These are phyloP conservation scores for Deilephila elpenor DNA, from an alignment of 2,888 invertebrate genomes.

Conservation along the genomic window DNA sequence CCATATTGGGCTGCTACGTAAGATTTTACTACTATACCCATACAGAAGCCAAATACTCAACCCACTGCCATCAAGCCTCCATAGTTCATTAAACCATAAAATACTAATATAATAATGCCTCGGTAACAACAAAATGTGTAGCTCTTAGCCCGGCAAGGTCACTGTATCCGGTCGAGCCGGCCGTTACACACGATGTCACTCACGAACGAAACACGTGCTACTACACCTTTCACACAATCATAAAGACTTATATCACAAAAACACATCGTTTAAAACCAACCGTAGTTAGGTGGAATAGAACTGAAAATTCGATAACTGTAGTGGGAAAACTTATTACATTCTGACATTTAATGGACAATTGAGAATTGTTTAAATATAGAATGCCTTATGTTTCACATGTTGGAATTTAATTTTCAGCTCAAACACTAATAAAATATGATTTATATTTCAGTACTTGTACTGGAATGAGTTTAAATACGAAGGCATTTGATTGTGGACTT, in stretches of 20 bases:
- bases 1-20: too few species aligned
- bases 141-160: slow-evolving; percentile 15
- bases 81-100: not conserved
- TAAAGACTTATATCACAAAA: not conserved
- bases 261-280: not conserved
- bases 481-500: not conserved
- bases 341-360: not conserved
- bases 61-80: not conserved
- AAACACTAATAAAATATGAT: not conserved
- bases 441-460: not conserved
- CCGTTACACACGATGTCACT: slow-evolving; percentile 7
- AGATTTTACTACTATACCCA: too few species aligned
- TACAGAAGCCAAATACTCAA: not conserved
- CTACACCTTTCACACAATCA: not conserved
- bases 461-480: not conserved
- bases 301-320: not conserved
- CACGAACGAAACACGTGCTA: slow-evolving; percentile 16
- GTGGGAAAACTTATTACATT: not conserved
- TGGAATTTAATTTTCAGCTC: not conserved
- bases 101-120: not conserved
- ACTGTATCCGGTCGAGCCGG: not conserved
- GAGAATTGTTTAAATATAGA: not conserved
- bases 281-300: not conserved
- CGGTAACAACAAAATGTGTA: slow-evolving; percentile 8
- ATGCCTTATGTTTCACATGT: not conserved